These are phyloP conservation scores for Phycodurus eques DNA, from an alignment of 2,113 vertebrate species.

Conservation along the genomic window DNA sequence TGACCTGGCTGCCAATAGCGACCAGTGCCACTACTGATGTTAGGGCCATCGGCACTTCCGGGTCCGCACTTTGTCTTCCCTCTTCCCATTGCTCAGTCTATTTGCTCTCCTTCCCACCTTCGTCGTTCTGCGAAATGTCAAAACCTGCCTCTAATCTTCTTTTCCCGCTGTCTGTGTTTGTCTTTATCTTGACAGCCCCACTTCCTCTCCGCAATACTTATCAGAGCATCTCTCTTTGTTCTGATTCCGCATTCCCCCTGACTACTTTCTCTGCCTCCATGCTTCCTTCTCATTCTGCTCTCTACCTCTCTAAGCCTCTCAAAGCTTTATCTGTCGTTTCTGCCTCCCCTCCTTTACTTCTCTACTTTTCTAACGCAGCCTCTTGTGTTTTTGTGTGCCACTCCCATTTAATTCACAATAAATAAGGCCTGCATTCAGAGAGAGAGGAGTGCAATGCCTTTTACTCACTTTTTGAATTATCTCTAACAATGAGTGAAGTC, in stretches of 20 bases:
- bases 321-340: conserved; percentile 50
- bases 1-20: conserved; percentile 63
- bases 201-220: conserved; percentile 63
- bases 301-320: conserved; percentile 60
- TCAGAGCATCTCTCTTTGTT: conserved; percentile 61
- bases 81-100: conserved; percentile 22
- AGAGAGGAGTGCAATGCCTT: conserved; percentile 23
- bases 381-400: conserved; percentile 53
- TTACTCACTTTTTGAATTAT: conserved; percentile 37
- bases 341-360: conserved; percentile 40
- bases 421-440: conserved; percentile 48
- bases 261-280: conserved; percentile 48
- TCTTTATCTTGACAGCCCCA: conserved; percentile 63
- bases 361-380: conserved; percentile 52
- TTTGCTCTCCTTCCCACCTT: conserved; percentile 32
- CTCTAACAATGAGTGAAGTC: conserved; percentile 34
- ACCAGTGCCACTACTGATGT: conserved; percentile 49
- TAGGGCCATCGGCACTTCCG: conserved; percentile 55
- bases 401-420: conserved; percentile 64
- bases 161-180: conserved; percentile 56
- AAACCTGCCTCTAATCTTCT: conserved; percentile 52
- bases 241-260: conserved; percentile 52
- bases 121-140: conserved; percentile 48
- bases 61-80: conserved; percentile 43
- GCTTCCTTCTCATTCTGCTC: conserved; percentile 59